These are phyloP conservation scores for Panurus biarmicus DNA, from an alignment of 2,113 vertebrate species.

Conservation along the genomic window DNA sequence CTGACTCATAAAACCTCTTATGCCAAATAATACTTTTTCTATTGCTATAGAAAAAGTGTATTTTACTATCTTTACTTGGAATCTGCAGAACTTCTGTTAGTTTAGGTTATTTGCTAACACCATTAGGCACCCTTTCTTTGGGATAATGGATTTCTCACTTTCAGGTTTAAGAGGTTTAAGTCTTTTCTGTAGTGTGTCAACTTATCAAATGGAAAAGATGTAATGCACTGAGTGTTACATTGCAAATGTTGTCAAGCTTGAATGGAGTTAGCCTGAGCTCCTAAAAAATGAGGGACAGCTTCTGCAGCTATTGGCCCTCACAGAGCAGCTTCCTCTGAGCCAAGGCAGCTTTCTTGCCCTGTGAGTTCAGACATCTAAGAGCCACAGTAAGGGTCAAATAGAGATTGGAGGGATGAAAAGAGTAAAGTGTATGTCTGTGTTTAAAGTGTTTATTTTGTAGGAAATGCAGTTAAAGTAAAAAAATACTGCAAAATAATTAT, in stretches of 20 bases:
- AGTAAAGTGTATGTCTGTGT: neutral
- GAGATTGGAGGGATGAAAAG: neutral
- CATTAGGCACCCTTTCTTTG: neutral
- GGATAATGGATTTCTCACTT: neutral
- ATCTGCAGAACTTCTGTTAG: neutral
- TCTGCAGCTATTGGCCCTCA: neutral
- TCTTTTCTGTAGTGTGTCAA: neutral
- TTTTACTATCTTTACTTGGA: neutral
- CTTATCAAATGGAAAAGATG: neutral
- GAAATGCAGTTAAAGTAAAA: neutral
- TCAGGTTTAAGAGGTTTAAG: neutral
- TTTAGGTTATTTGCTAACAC: neutral
- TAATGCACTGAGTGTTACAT: neutral
- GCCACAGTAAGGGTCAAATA: neutral
- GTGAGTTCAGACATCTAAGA: neutral
- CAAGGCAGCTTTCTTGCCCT: neutral
- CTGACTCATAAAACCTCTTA: neutral
- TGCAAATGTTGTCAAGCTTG: neutral
- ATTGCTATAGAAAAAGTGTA: neutral
- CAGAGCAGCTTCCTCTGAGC: neutral
- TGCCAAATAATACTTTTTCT: neutral
- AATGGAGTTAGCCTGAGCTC: neutral
- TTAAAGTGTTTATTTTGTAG: neutral
- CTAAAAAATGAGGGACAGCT: neutral
- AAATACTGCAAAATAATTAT: neutral